Evolutionary conservation across 35 echinoderm and acorn worm genomes (phyloP), one percentile per base, ranked within the genome.

Genomic region (Heliocidaris tuberculata): DNA sequence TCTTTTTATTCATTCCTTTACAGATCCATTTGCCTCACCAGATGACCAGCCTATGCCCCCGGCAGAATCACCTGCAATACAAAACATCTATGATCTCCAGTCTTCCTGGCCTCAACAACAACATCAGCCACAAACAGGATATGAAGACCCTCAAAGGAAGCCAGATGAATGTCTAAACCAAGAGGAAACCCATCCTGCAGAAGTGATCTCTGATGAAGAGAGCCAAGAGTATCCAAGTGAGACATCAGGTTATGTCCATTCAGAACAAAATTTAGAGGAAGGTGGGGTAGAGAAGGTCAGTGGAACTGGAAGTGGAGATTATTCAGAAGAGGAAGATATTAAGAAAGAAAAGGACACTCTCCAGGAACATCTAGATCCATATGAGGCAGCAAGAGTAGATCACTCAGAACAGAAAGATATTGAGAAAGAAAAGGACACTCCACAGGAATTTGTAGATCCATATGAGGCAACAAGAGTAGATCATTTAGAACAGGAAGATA

Each of bases 41-140:
- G 50, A 59, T 93, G 91, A 93, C 50, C 91, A 93, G 91, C 91
- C 91, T 31, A 59, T 93, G 48, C 91, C 47, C 16, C 91, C 50
- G n/a, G 48, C 91, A 93, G 48, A 49, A 13, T 29, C 48, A 59
- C 27, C 91, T 6, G 49, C 17, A n/a, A 16, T 27, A n/a, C 91
- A 93, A 31, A 93, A 93, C 30, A 93, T 93, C 47, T 93, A 52
- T 93, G 91, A 93, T 93, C 91, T 93, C 13, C 91, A 93, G 21
- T 93, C 91, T 16, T 93, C 91, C 30, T 93, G 91, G 91, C 91
- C 50, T 21, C 47, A 93, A 50, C 91, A 93, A 89, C 70, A 85
- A 29, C 15, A 85, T 15, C 15, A 85, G 70, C 87, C 31, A 47
- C 47, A 32, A 31, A 24, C 27, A 78, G 65, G 27, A 0, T 27